Percentiles rank a stretch among this genome's conserved stretches.
phyloP scores from a whole-genome alignment of 2,888 invertebrate species.

The Agrochola circellaris region DNA sequence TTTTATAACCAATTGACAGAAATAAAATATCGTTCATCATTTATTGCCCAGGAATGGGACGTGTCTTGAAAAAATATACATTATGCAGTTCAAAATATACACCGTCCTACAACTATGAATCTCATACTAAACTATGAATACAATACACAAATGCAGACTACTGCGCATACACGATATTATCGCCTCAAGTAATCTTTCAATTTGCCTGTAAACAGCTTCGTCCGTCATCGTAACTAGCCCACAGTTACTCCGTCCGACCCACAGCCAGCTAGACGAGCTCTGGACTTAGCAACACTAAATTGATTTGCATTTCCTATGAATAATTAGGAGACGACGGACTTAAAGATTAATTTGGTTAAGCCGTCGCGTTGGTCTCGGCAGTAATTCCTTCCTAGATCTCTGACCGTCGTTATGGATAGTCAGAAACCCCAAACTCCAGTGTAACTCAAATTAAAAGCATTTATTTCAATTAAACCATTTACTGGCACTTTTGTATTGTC shows the following conservation, averaged over 20 bases:
- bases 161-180: constrained; percentile 21
- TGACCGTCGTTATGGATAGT: background rate
- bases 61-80: background rate
- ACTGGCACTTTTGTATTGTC: background rate
- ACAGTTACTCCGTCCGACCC: background rate
- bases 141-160: constrained; percentile 2
- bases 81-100: background rate
- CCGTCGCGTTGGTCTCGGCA: background rate
- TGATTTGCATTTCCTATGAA: constrained; percentile 9
- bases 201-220: constrained; percentile 34
- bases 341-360: background rate
- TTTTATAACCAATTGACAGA: background rate
- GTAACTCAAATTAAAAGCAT: background rate
- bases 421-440: background rate
- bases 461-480: background rate
- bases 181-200: constrained; percentile 46
- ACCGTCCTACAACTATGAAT: background rate
- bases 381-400: background rate
- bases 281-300: constrained; percentile 12
- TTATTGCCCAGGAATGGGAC: background rate
- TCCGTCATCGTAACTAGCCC: background rate
- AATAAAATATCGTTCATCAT: background rate
- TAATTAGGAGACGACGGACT: constrained; percentile 9
- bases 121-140: background rate
- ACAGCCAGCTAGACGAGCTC: background rate